These are phyloP conservation scores for Notiomystis cincta DNA, from an alignment of 2,113 vertebrate genomes.

Conservation along the genomic window DNA sequence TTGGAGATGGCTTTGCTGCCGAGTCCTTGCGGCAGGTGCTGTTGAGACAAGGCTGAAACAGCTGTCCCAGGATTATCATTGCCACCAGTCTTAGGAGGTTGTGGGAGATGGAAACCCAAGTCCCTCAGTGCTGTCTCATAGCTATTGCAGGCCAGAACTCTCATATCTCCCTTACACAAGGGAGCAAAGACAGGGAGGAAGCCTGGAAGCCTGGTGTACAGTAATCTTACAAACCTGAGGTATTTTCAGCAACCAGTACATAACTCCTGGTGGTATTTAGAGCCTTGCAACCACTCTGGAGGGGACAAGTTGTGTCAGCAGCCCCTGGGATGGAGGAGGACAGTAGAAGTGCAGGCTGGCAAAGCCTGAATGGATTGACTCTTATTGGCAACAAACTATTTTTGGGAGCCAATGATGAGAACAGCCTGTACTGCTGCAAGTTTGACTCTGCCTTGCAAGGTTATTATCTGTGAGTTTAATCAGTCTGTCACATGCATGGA, in stretches of 20 bases:
- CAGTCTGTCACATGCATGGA: not conserved
- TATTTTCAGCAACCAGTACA: not conserved
- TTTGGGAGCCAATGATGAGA: slow-evolving; percentile 24
- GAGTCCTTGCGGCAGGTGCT: not conserved
- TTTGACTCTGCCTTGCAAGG: slow-evolving; percentile 30
- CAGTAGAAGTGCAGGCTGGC: not conserved
- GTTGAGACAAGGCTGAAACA: not conserved
- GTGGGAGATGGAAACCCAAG: not conserved
- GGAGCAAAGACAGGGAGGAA: not conserved
- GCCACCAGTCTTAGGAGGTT: not conserved
- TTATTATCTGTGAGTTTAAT: slow-evolving; percentile 47
- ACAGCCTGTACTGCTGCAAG: not conserved
- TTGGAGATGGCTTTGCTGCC: not conserved
- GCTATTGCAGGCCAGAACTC: not conserved
- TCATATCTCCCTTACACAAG: not conserved
- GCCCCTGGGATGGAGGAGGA: not conserved
- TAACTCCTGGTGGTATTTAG: not conserved
- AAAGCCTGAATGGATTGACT: slow-evolving; percentile 32
- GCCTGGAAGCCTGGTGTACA: not conserved
- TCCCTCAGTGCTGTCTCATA: not conserved
- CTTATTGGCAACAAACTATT: slow-evolving; percentile 45
- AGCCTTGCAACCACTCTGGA: not conserved
- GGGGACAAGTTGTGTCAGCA: slow-evolving; percentile 11
- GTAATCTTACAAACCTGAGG: not conserved
- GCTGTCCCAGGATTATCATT: not conserved